A percentile compares a stretch with the other conserved stretches of the same genome.
Evolutionary conservation across 2,797 vertebrate genomes (phyloP).

Genomic region (Lagocephalus sceleratus): DNA sequence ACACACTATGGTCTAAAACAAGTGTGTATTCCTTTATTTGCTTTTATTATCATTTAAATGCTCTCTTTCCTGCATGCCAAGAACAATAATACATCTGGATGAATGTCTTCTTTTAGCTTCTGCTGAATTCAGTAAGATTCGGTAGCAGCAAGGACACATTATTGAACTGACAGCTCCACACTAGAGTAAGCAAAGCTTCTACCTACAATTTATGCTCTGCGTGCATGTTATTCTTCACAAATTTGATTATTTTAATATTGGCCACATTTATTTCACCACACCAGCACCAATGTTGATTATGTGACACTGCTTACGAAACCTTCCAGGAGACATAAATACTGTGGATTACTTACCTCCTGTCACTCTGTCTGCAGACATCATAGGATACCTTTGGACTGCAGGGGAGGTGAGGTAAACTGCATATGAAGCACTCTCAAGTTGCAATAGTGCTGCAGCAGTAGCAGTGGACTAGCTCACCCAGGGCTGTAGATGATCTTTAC

Average conservation of each 20-base stretch:
- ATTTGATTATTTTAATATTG: slow-evolving; percentile 52
- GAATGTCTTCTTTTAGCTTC: slow-evolving; percentile 53
- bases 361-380: slow-evolving; percentile 43
- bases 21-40: slow-evolving; percentile 18
- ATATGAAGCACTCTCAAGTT: slow-evolving; percentile 23
- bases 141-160: slow-evolving; percentile 39
- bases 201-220: slow-evolving; percentile 22
- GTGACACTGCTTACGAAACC: slow-evolving; percentile 27
- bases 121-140: slow-evolving; percentile 38
- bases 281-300: slow-evolving; percentile 61
- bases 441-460: slow-evolving; percentile 27
- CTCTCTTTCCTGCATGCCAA: slow-evolving; percentile 26
- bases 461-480: slow-evolving; percentile 28
- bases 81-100: slow-evolving; percentile 34
- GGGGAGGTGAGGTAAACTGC: slow-evolving; percentile 12
- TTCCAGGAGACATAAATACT: slow-evolving; percentile 47
- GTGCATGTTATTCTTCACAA: slow-evolving; percentile 42
- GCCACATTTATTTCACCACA: slow-evolving; percentile 44
- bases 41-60: slow-evolving; percentile 30
- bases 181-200: slow-evolving; percentile 29
- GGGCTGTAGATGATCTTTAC: slow-evolving; percentile 46
- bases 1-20: neutral
- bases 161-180: slow-evolving; percentile 52
- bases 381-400: slow-evolving; percentile 36
- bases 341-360: slow-evolving; percentile 60